These are phyloP conservation scores for Philopotamus ludificatus DNA, from an alignment of 1,140 invertebrate species.

Conservation along the genomic window DNA sequence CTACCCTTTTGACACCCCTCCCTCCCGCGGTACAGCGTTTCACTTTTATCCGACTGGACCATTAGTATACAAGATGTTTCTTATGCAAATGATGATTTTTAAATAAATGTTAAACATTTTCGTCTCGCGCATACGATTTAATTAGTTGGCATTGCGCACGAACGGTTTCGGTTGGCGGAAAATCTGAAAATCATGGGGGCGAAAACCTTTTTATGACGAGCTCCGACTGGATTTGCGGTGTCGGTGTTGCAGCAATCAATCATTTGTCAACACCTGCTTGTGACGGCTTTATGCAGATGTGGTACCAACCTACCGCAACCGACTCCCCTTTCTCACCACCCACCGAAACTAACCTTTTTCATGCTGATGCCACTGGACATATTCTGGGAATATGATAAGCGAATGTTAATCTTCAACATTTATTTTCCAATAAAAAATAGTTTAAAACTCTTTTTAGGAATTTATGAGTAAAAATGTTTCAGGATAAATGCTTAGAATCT, in stretches of 20 bases:
- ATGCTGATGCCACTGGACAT: too few relatives aligned
- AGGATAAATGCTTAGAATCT: too few relatives aligned
- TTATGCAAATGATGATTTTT: neutral
- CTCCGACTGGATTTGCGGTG: neutral
- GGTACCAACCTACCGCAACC: neutral
- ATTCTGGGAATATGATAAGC: too few relatives aligned
- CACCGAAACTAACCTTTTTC: too few relatives aligned
- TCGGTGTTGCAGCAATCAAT: constrained; percentile 27
- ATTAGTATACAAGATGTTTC: neutral
- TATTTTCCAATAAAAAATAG: too few relatives aligned
- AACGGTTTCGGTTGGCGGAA: neutral
- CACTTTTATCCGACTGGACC: neutral
- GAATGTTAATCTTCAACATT: too few relatives aligned
- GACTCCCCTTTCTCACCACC: too few relatives aligned
- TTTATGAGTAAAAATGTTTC: too few relatives aligned
- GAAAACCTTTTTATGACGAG: neutral
- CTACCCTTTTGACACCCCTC: neutral
- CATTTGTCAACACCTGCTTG: constrained; percentile 34
- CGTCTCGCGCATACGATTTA: too few relatives aligned
- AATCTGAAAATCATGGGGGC: neutral
- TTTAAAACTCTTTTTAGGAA: too few relatives aligned
- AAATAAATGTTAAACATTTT: too few relatives aligned
- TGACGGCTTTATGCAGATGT: constrained; percentile 38
- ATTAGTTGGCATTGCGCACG: neutral
- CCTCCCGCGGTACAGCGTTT: neutral